These are phyloP conservation scores for Atopsyche davidsoni DNA, from an alignment of 1,140 invertebrate species.

Conservation along the genomic window DNA sequence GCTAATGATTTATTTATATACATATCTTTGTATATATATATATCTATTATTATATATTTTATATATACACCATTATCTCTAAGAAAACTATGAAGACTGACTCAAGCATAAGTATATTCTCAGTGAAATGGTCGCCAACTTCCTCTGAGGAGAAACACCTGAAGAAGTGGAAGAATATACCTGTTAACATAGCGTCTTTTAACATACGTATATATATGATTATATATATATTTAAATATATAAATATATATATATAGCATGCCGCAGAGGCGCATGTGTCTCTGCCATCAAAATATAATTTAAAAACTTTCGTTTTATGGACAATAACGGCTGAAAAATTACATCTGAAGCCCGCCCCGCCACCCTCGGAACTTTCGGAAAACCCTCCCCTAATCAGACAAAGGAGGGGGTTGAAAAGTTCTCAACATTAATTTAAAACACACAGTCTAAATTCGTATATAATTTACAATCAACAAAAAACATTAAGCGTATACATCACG, in stretches of 20 bases:
- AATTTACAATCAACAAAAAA: constrained; percentile 28
- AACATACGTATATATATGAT: background rate
- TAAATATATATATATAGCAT: background rate
- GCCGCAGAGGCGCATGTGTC: background rate
- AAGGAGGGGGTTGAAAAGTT: too few species aligned
- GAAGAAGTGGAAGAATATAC: too few species aligned
- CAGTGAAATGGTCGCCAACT: too few species aligned
- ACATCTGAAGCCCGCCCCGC: background rate
- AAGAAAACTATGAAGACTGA: too few species aligned
- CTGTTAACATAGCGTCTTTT: background rate
- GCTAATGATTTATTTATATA: too few species aligned
- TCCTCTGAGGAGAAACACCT: too few species aligned
- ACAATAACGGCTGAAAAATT: constrained; percentile 24
- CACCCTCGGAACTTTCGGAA: background rate
- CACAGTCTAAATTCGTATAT: constrained; percentile 14
- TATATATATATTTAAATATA: background rate
- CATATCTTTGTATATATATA: too few species aligned
- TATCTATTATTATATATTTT: too few species aligned
- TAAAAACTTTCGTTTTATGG: constrained; percentile 17
- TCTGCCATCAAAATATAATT: constrained; percentile 10
- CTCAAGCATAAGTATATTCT: too few species aligned
- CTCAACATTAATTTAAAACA: constrained; percentile 17
- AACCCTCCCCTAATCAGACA: background rate
- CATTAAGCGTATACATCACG: constrained; percentile 16
- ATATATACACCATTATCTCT: too few species aligned